Evolutionary conservation across 2,113 vertebrate species (phyloP).

Genomic region (Gadus chalcogrammus): DNA sequence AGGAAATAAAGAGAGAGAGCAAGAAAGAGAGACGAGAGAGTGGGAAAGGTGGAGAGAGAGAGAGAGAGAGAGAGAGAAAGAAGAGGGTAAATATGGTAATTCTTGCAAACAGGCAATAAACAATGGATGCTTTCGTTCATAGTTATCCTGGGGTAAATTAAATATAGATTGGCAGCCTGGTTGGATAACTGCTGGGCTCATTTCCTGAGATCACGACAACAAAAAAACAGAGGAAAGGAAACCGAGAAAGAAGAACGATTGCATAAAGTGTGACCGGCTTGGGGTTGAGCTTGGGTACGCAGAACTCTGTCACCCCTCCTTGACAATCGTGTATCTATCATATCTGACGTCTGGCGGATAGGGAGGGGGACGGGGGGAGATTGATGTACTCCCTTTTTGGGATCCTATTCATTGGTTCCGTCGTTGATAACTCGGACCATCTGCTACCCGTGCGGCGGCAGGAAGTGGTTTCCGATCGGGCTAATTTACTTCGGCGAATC

Average conservation of each 20-base stretch:
- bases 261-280: neutral
- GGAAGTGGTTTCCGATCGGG: slow-evolving; percentile 6
- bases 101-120: slow-evolving; percentile 36
- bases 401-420: slow-evolving; percentile 25
- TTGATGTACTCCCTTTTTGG: slow-evolving; percentile 36
- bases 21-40: no score
- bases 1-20: no score
- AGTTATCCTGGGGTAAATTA: slow-evolving; percentile 49
- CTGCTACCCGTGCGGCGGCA: neutral
- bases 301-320: no score
- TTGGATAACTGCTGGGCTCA: slow-evolving; percentile 57
- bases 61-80: no score
- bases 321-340: neutral
- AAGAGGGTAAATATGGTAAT: slow-evolving; percentile 25
- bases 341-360: slow-evolving; percentile 22
- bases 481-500: neutral
- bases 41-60: no score
- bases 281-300: no score
- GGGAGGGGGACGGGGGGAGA: slow-evolving; percentile 25
- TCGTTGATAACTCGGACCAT: slow-evolving; percentile 5
- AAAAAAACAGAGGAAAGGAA: slow-evolving; percentile 31
- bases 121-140: slow-evolving; percentile 54
- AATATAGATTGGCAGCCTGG: slow-evolving; percentile 58
- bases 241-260: slow-evolving; percentile 4
- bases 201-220: slow-evolving; percentile 47